Evolutionary conservation across 2,113 vertebrate species (phyloP).

Genomic region (Neolamprologus longior): DNA sequence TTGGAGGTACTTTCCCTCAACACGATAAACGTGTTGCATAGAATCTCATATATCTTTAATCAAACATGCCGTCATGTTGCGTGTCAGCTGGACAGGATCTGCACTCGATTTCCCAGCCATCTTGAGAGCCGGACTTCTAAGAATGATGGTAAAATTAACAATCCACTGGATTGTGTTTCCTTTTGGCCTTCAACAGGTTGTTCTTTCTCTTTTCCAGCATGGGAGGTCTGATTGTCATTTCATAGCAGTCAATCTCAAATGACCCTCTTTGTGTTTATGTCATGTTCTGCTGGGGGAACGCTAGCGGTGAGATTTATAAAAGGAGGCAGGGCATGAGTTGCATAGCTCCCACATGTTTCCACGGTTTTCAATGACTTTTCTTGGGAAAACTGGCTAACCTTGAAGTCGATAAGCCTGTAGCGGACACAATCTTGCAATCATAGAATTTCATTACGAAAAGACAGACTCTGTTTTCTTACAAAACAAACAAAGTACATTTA

Average conservation of each 20-base stretch:
- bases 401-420: constrained; percentile 28
- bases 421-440: constrained; percentile 45
- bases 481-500: constrained; percentile 48
- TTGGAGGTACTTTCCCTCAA: background rate
- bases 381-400: constrained; percentile 36
- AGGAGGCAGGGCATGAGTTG: constrained; percentile 25
- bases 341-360: constrained; percentile 48
- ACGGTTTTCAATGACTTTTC: background rate
- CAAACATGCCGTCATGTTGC: constrained; percentile 36
- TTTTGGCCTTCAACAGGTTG: constrained; percentile 34
- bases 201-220: constrained; percentile 2
- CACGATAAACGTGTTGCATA: background rate
- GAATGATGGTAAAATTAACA: constrained; percentile 29
- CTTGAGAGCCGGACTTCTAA: background rate
- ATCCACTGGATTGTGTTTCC: constrained; percentile 21
- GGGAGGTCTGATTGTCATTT: constrained; percentile 54
- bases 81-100: constrained; percentile 8
- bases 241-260: constrained; percentile 15
- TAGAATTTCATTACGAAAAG: constrained; percentile 24
- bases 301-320: constrained; percentile 21
- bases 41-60: constrained; percentile 8
- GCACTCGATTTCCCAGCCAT: background rate
- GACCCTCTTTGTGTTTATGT: constrained; percentile 44
- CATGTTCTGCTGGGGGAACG: constrained; percentile 28
- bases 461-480: constrained; percentile 28